Evolutionary conservation across 1,140 invertebrate species (phyloP).

Genomic region (Sarcophaga peregrina): DNA sequence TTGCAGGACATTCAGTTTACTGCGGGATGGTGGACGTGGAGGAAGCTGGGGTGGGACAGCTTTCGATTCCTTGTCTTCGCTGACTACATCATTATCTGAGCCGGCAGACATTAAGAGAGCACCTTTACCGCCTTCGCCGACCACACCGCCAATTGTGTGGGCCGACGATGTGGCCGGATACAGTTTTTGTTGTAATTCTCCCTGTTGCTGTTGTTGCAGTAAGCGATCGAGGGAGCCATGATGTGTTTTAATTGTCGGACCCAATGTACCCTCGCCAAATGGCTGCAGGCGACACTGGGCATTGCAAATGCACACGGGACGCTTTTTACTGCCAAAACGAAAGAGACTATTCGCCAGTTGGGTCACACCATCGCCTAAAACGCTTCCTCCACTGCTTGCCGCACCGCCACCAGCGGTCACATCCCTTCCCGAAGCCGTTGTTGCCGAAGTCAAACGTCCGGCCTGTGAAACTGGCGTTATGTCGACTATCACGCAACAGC

Average conservation of each 20-base stretch:
- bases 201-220: conserved; percentile 55
- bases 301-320: conserved; percentile 64
- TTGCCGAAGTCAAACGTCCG: conserved; percentile 65
- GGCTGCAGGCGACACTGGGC: conserved; percentile 62
- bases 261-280: conserved; percentile 53
- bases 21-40: conserved; percentile 50
- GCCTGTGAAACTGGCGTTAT: conserved; percentile 65
- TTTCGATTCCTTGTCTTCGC: conserved; percentile 55
- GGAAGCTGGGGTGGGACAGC: conserved; percentile 48
- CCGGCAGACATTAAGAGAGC: conserved; percentile 52
- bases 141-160: conserved; percentile 62
- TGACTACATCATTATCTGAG: conserved; percentile 52
- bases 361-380: conserved; percentile 61
- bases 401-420: conserved; percentile 60
- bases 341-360: conserved; percentile 63
- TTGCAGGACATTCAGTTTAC: conserved; percentile 50
- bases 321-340: conserved; percentile 64
- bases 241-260: conserved; percentile 60
- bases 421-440: conserved; percentile 67
- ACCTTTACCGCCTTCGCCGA: conserved; percentile 55
- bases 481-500: conserved; percentile 67
- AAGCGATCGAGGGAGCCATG: conserved; percentile 63
- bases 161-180: conserved; percentile 49
- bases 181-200: conserved; percentile 44
- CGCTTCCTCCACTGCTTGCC: conserved; percentile 65